phyloP scores from a whole-genome alignment of 2,797 vertebrate species.

The Benthosema pterotum region DNA sequence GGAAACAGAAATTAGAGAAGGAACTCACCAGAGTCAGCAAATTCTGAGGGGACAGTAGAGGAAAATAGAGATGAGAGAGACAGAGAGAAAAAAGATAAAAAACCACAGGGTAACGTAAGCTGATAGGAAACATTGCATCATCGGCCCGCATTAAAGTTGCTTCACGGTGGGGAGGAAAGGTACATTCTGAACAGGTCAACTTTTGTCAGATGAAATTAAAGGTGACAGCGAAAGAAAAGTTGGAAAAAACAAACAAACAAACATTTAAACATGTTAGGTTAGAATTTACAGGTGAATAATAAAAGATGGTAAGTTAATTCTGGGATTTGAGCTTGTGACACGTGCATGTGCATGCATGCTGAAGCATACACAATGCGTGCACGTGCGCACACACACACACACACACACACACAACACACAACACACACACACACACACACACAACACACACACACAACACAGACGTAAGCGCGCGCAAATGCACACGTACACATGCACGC shows the following conservation, averaged over 20 bases:
- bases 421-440: too few species aligned
- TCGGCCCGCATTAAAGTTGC: constrained; percentile 24
- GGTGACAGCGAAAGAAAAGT: neutral
- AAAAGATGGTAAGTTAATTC: neutral
- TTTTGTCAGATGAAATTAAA: neutral
- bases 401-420: neutral
- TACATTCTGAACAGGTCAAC: neutral
- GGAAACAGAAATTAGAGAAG: constrained; percentile 68
- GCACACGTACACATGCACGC: too few species aligned
- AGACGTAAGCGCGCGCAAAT: neutral
- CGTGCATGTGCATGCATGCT: neutral
- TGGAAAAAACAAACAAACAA: neutral
- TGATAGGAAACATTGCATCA: constrained; percentile 51
- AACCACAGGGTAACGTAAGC: constrained; percentile 62
- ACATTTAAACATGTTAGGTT: too few species aligned
- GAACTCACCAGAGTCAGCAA: constrained; percentile 88
- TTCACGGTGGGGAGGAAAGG: constrained; percentile 17
- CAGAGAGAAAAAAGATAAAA: constrained; percentile 66
- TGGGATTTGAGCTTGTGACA: constrained; percentile 10
- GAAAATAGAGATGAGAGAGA: constrained; percentile 64
- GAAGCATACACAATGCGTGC: neutral
- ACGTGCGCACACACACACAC: neutral
- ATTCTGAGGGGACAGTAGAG: constrained; percentile 82
- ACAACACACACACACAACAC: neutral
- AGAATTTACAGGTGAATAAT: neutral